Conservation (phyloP, 2,888 invertebrate species). For the Eupithecia tripunctaria region DNA sequence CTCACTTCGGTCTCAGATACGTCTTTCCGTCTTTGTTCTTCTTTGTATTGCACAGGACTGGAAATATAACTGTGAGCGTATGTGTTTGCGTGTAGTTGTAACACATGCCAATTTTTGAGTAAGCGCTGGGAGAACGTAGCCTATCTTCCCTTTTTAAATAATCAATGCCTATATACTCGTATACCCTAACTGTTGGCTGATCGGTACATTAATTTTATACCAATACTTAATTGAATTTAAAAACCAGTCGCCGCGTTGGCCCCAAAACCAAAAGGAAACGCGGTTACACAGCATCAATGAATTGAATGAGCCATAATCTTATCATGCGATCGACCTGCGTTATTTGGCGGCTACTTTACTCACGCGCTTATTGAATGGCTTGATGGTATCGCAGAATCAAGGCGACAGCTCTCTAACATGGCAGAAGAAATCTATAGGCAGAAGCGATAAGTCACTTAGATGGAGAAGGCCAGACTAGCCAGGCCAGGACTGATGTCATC, state of each 20-base stretch:
- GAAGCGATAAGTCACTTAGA: neutral
- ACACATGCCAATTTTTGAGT: too few relatives aligned
- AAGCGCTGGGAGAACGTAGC: too few relatives aligned
- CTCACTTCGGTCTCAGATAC: too few relatives aligned
- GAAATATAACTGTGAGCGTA: too few relatives aligned
- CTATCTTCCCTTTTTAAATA: too few relatives aligned
- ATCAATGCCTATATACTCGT: too few relatives aligned
- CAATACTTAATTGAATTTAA: neutral
- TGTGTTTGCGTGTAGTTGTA: too few relatives aligned
- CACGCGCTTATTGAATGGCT: neutral
- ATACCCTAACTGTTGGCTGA: neutral
- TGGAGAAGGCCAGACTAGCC: neutral
- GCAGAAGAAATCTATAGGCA: neutral
- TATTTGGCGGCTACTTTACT: conserved; percentile 14
- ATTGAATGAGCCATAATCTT: conserved; percentile 19
- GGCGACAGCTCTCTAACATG: neutral
- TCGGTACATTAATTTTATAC: neutral
- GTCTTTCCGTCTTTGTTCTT: too few relatives aligned
- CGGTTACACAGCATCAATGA: conserved; percentile 16
- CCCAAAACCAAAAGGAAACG: conserved; percentile 1
- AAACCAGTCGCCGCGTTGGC: neutral
- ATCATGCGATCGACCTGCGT: conserved; percentile 21
- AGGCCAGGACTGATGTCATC: too few relatives aligned
- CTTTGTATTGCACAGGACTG: too few relatives aligned
- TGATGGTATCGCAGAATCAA: conserved; percentile 10